A percentile compares a stretch with the other conserved stretches of the same genome.
These are phyloP conservation scores for Zoroaster sp. DNA, from an alignment of 53 echinoderm and acorn worm species.

Conservation along the genomic window DNA sequence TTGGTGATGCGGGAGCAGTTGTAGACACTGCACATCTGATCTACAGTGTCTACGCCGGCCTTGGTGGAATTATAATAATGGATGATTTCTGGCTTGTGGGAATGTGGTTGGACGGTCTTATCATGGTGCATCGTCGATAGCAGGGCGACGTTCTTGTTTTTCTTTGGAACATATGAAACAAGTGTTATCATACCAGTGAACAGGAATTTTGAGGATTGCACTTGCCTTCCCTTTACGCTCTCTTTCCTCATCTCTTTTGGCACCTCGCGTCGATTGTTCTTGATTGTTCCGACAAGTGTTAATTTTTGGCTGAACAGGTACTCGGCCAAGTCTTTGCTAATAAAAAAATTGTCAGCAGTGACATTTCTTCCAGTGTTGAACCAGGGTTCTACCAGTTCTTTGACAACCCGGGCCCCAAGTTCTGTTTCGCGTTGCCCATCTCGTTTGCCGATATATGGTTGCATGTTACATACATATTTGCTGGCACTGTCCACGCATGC, in stretches of 20 bases:
- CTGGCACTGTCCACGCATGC: not conserved
- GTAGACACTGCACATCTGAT: not conserved
- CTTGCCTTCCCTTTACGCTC: not conserved
- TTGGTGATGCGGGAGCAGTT: not conserved
- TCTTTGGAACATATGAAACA: slow-evolving; percentile 13
- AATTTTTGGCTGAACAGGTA: not conserved
- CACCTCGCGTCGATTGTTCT: not conserved
- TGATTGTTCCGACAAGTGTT: slow-evolving; percentile 14
- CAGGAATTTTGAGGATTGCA: not conserved
- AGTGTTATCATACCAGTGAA: not conserved
- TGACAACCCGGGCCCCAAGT: not conserved
- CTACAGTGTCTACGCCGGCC: slow-evolving; percentile 10
- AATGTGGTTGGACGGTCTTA: not conserved
- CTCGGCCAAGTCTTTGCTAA: not conserved
- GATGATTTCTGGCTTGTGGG: slow-evolving; percentile 24
- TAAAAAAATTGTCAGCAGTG: not conserved
- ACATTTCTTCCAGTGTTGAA: slow-evolving; percentile 11
- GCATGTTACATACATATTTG: too few relatives aligned
- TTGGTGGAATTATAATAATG: not conserved
- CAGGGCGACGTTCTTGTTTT: not conserved
- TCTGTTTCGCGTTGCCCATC: not conserved
- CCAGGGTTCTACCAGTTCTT: not conserved
- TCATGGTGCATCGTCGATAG: slow-evolving; percentile 35
- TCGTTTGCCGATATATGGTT: too few relatives aligned
- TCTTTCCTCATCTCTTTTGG: not conserved